These are phyloP conservation scores for Puntigrus tetrazona DNA, from an alignment of 2,113 vertebrate genomes.

Conservation along the genomic window DNA sequence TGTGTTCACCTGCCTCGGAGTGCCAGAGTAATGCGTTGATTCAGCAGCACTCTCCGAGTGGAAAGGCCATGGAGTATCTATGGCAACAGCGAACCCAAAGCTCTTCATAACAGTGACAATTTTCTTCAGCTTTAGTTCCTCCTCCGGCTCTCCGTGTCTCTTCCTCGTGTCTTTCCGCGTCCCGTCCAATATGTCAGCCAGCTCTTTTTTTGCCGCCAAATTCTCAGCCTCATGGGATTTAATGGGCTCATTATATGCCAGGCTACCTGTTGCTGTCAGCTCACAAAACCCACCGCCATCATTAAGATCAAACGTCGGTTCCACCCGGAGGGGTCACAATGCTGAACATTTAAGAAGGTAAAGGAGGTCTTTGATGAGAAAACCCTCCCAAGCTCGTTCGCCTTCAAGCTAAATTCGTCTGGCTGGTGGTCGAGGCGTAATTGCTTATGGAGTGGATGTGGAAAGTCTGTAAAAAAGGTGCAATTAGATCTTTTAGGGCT, in stretches of 20 bases:
- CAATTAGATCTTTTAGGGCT: conserved; percentile 50
- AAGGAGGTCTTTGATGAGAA: conserved; percentile 45
- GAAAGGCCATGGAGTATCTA: conserved; percentile 55
- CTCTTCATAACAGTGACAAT: conserved; percentile 53
- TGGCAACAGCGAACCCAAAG: conserved; percentile 55
- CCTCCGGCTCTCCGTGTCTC: conserved; percentile 41
- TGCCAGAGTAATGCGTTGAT: conserved; percentile 46
- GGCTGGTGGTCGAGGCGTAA: conserved; percentile 43
- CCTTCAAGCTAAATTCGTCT: conserved; percentile 38
- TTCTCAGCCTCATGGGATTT: conserved; percentile 42
- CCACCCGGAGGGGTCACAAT: conserved; percentile 31
- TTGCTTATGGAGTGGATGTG: conserved; percentile 50
- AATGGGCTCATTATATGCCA: conserved; percentile 57
- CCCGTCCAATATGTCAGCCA: conserved; percentile 49
- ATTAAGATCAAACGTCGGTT: conserved; percentile 54
- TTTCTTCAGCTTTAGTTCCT: conserved; percentile 46
- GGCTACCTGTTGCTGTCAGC: conserved; percentile 49
- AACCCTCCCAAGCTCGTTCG: not conserved
- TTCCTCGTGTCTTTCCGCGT: conserved; percentile 28
- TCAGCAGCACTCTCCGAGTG: conserved; percentile 46
- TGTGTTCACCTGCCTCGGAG: conserved; percentile 47
- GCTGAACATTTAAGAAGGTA: conserved; percentile 51
- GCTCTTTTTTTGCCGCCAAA: conserved; percentile 45
- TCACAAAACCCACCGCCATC: conserved; percentile 53
- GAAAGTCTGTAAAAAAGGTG: conserved; percentile 48